Evolutionary conservation across 2,888 invertebrate species (phyloP), one percentile per base, ranked within the genome.

Genomic region (Diplolepis rosae): DNA sequence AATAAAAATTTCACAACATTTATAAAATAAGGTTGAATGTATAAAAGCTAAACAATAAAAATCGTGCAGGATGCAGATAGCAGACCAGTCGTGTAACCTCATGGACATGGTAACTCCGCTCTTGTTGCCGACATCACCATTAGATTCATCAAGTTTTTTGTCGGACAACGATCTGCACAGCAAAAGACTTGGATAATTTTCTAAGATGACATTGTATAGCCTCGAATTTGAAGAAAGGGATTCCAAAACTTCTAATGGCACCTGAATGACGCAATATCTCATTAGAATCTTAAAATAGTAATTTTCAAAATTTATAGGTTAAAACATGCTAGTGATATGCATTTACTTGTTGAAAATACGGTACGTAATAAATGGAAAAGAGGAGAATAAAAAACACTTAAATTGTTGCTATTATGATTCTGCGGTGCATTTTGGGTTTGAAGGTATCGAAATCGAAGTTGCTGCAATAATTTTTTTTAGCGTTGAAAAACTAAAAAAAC

Each of bases 141-240:
- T 79, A 18, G 85, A 83, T 35, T 89, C 89, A 7, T 88, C 84
- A 1, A 93, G 84, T 75, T 92, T 92, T 67, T 92, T 92, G 78
- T 93, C 93, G 0, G 93, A 94, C 66, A 90, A 90, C 81, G 93
- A 92, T 81, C 92, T 90, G 77, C 93, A 90, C 50, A 92, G 89
- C 69, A 94, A 84, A 42, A 94, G 85, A 68, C 93, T 93, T 4
- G 94, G 94, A 85, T 94, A 94, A 82, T 94, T 94, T 84, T 93
- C 93, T 76, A 94, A 87, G 71, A 94, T 92, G 11, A 94, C 92
- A 74, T 92, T 93, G 87, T 93, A 94, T 5, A 94, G 89, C 65
- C 91, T 91, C 73, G 92, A 92, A 82, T 94, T 94, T 51, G 91
- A 87, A 73, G 92, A 89, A 22, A 94, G 85, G n/a, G 90, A 90